These are phyloP conservation scores for Galagoides demidoff DNA, from an alignment of 2,797 vertebrate species.

Conservation along the genomic window DNA sequence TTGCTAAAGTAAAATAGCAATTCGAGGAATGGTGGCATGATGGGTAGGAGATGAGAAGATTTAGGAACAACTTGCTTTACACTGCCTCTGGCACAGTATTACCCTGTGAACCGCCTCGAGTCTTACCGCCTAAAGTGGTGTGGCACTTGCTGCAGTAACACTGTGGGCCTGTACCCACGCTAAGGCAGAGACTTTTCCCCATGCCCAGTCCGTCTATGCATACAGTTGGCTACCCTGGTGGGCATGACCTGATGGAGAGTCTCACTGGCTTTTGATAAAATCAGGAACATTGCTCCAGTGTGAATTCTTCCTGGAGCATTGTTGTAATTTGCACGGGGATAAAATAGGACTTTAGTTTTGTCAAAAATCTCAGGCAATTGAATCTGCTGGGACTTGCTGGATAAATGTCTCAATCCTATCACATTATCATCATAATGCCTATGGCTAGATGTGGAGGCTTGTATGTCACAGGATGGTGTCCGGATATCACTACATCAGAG, in stretches of 20 bases:
- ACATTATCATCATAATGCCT: background rate
- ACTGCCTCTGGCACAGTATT: background rate
- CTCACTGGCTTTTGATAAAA: background rate
- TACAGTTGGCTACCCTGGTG: background rate
- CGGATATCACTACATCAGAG: background rate
- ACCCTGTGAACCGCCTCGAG: background rate
- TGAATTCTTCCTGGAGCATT: background rate
- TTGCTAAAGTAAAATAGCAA: background rate
- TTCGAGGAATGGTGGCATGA: background rate
- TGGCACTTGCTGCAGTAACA: background rate
- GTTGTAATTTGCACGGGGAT: background rate
- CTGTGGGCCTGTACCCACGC: fast-evolving
- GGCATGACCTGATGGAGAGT: background rate
- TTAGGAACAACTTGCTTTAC: background rate
- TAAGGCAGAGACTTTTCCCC: background rate
- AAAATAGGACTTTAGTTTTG: background rate
- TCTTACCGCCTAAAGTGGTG: background rate
- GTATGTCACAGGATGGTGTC: background rate
- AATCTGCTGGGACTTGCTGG: background rate
- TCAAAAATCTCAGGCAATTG: background rate
- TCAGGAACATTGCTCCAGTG: background rate
- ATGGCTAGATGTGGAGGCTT: background rate
- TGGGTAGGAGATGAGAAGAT: background rate
- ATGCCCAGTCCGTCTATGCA: too few relatives aligned
- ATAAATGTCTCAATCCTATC: background rate